These are phyloP conservation scores for Sclerodermus sp. DNA, from an alignment of 2,888 invertebrate species.

Conservation along the genomic window DNA sequence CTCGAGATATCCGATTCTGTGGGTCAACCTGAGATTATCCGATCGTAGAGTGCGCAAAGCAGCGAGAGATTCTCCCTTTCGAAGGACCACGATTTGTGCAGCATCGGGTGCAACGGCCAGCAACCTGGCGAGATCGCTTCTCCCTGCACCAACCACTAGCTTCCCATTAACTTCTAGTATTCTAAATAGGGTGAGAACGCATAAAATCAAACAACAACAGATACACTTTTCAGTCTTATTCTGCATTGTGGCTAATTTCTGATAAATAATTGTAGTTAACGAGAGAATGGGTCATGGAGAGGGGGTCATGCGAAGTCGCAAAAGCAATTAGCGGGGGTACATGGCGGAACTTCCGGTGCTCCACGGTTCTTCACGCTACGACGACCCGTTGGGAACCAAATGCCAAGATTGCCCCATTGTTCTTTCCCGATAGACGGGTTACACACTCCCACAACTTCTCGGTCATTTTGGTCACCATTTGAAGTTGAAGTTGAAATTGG, in stretches of 20 bases:
- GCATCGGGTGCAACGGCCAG: slow-evolving; percentile 66
- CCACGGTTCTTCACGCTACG: slow-evolving; percentile 50
- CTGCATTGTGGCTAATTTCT: too few species aligned
- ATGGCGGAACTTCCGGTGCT: slow-evolving; percentile 52
- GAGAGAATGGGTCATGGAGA: background rate
- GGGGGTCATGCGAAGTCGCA: slow-evolving; percentile 50
- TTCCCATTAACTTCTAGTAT: slow-evolving; percentile 83
- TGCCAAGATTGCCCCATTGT: slow-evolving; percentile 49
- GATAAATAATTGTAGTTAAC: too few species aligned
- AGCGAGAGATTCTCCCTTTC: slow-evolving; percentile 53
- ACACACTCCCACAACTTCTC: too few species aligned
- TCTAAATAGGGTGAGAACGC: slow-evolving; percentile 62
- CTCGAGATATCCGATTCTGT: slow-evolving; percentile 86
- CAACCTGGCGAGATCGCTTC: slow-evolving; percentile 72
- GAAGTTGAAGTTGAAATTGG: too few species aligned
- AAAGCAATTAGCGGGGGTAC: slow-evolving; percentile 51
- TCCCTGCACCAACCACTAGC: slow-evolving; percentile 68
- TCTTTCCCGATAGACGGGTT: slow-evolving; percentile 33
- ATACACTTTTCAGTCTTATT: too few species aligned
- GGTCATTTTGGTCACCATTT: too few species aligned
- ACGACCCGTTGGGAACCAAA: slow-evolving; percentile 48
- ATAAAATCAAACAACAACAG: too few species aligned
- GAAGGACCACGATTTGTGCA: slow-evolving; percentile 67
- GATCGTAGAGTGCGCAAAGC: slow-evolving; percentile 62
- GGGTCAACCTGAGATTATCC: slow-evolving; percentile 82